Percentiles rank a stretch among this genome's conserved stretches.
Conservation (phyloP, 2,888 invertebrate genomes). For the Himalopsyche kuldschensis region DNA sequence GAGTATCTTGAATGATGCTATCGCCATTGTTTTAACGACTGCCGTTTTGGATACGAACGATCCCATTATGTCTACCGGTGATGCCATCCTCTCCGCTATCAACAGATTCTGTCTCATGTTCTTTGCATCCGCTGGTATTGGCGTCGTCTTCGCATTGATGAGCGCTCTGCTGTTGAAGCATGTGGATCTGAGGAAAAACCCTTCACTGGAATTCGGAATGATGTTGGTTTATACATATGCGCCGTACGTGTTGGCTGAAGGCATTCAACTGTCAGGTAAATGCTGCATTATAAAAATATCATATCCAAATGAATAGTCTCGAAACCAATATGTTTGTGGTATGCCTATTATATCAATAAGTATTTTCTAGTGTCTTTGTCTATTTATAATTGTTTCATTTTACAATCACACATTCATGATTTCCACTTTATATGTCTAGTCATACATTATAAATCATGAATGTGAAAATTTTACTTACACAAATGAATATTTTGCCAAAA, state of each 20-base stretch:
- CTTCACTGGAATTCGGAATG: slow-evolving; percentile 97
- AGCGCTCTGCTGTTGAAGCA: slow-evolving; percentile 93
- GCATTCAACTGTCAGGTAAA: slow-evolving; percentile 86
- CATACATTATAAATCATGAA: no score
- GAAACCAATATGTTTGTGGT: no score
- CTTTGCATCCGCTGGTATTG: slow-evolving; percentile 96
- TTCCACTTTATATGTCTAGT: no score
- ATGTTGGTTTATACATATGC: slow-evolving; percentile 98
- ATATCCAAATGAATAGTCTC: no score
- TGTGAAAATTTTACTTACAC: no score
- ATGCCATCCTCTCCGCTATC: slow-evolving; percentile 85
- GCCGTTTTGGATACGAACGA: slow-evolving; percentile 73
- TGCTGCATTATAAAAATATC: slow-evolving; percentile 12
- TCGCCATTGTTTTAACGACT: slow-evolving; percentile 95
- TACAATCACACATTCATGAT: no score
- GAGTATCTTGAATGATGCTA: slow-evolving; percentile 96
- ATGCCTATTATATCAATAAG: no score
- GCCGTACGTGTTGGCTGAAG: slow-evolving; percentile 97
- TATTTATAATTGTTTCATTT: no score
- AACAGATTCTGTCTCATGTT: slow-evolving; percentile 95
- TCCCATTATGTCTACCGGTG: slow-evolving; percentile 68
- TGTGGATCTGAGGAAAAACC: slow-evolving; percentile 94
- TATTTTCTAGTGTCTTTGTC: no score
- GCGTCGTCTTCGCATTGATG: slow-evolving; percentile 90
- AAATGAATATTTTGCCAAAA: no score